Base-by-base conservation (phyloP, 2,113 vertebrate species). In the Poeciliopsis prolifica region DNA sequence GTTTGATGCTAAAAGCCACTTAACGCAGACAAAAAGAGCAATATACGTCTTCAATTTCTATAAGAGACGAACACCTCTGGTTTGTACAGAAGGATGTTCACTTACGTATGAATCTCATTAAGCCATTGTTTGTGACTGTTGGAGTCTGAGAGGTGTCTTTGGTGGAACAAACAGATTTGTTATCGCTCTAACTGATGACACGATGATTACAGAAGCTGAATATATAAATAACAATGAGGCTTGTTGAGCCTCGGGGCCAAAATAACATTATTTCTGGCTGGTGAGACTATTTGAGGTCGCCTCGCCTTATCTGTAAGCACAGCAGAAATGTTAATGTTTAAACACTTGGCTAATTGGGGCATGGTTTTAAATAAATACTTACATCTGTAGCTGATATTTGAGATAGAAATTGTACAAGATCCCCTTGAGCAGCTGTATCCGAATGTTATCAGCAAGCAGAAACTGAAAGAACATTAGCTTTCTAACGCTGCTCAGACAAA, bases 101-200 rank as follows among this genome's bases (percentile, higher is more conserved):
- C 28, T 42, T 70, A 61, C n/a, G 61, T 31, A 54, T 77, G 74
- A 37, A 69, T 75, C 60, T 61, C 68, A 72, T 58, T 72, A 67
- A 30, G 68, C 33, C 62, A 61, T 60, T 40, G 15, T 17, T 48
- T 26, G 19, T 70, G 64, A 31, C n/a, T 74, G 70, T 69, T 51
- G 61, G 37, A 74, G 69, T 24, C 64, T 35, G 68, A 44, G 35
- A 81, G 70, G 33, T 22, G 61, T n/a, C 68, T 1, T 15, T 11
- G 60, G 62, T 28, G 68, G 63, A 65, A 70, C 40, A 51, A 58
- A 28, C n/a, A 54, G 13, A 37, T 80, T 75, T 71, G 31, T 77
- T 76, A 71, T 87, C 86, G 82, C 69, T 78, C 68, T 40, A 67
- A 61, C 51, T 15, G 69, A 74, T 76, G 72, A 67, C 70, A 82